Conservation (phyloP, 2,888 invertebrate species). For the Melanostoma mellinum region DNA sequence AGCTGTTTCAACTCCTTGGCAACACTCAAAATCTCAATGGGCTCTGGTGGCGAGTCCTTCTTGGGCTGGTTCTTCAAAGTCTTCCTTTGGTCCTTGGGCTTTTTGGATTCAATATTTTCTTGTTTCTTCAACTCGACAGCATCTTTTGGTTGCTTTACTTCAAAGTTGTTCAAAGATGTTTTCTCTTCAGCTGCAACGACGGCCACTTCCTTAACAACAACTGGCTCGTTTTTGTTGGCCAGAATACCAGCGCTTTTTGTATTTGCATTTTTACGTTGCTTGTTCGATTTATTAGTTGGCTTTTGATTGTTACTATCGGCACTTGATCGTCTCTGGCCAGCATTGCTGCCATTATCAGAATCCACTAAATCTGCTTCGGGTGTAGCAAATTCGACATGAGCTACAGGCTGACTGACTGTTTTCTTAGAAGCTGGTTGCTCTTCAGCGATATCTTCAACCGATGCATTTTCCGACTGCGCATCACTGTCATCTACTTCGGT, state of each 20-base stretch:
- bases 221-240: conserved; percentile 79
- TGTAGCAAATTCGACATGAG: conserved; percentile 80
- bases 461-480: conserved; percentile 78
- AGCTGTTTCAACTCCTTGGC: conserved; percentile 77
- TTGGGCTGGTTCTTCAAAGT: conserved; percentile 74
- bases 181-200: conserved; percentile 75
- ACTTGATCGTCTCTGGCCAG: conserved; percentile 50
- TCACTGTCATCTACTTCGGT: conserved; percentile 76
- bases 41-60: conserved; percentile 69
- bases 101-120: conserved; percentile 76
- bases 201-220: conserved; percentile 74
- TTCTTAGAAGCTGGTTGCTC: conserved; percentile 57
- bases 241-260: conserved; percentile 77
- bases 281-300: conserved; percentile 77
- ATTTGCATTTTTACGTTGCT: conserved; percentile 75
- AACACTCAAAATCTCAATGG: conserved; percentile 74
- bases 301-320: conserved; percentile 70
- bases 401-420: conserved; percentile 52
- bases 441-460: conserved; percentile 76
- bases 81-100: conserved; percentile 75
- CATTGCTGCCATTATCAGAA: conserved; percentile 51
- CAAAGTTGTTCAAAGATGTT: conserved; percentile 87
- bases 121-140: conserved; percentile 83
- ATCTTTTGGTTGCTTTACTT: conserved; percentile 91
- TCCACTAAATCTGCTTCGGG: conserved; percentile 79